phyloP scores from a whole-genome alignment of 53 echinoderm and acorn worm species.

The Holothuria leucospilota region DNA sequence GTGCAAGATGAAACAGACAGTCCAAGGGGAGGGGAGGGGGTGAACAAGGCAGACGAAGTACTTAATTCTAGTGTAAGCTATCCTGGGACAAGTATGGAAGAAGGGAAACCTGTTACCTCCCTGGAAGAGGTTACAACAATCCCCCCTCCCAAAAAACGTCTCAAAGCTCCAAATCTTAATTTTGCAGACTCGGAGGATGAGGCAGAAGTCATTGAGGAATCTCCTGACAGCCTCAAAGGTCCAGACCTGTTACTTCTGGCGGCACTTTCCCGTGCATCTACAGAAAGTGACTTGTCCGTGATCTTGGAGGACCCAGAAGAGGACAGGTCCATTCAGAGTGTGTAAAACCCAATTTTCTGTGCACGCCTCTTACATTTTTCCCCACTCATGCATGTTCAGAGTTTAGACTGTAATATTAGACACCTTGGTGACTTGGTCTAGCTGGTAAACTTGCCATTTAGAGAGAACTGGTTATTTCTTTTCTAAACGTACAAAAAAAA shows the following conservation, averaged over 20 bases:
- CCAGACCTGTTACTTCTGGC: constrained; percentile 28
- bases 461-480: too few relatives aligned
- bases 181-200: constrained; percentile 22
- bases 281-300: constrained; percentile 86
- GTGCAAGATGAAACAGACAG: not conserved
- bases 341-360: not conserved
- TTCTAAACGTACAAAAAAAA: too few relatives aligned
- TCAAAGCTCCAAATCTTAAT: constrained; percentile 39
- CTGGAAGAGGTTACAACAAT: not conserved
- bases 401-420: too few relatives aligned
- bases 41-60: not conserved
- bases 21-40: not conserved
- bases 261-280: constrained; percentile 8
- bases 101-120: too few relatives aligned
- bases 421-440: too few relatives aligned
- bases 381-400: too few relatives aligned
- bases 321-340: constrained; percentile 52
- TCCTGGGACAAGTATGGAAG: not conserved
- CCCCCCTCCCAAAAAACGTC: not conserved
- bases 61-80: not conserved
- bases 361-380: too few relatives aligned
- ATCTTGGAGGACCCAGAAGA: constrained; percentile 82
- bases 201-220: not conserved
- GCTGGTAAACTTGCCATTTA: too few relatives aligned
- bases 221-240: constrained; percentile 7